Evolutionary conservation across 1,140 invertebrate species (phyloP).

Genomic region (Drosophila mauritiana): DNA sequence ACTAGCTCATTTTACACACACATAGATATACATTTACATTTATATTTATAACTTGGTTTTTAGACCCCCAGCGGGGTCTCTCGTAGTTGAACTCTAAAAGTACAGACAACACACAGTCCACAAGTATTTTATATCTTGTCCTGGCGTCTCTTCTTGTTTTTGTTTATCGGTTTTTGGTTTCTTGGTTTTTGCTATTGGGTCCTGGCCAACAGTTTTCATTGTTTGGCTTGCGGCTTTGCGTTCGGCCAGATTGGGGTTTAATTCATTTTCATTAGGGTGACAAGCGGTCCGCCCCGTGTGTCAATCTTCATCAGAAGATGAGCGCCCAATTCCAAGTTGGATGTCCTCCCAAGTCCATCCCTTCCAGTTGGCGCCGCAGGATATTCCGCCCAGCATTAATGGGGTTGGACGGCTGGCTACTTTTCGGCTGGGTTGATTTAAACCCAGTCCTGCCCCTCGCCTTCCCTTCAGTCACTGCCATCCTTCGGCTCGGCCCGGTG

Average conservation of each 20-base stretch:
- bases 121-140: conserved; percentile 27
- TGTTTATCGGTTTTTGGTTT: conserved; percentile 3
- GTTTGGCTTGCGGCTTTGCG: conserved; percentile 44
- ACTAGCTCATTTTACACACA: conserved; percentile 59
- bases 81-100: conserved; percentile 71
- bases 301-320: conserved; percentile 48
- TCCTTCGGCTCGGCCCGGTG: not conserved
- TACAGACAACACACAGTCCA: conserved; percentile 53
- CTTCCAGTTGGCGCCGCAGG: conserved; percentile 53
- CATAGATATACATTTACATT: conserved; percentile 45
- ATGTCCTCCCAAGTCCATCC: conserved; percentile 39
- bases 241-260: conserved; percentile 56
- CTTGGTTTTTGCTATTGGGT: conserved; percentile 16
- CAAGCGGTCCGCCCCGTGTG: conserved; percentile 42
- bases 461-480: conserved; percentile 31
- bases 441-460: conserved; percentile 8
- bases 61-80: conserved; percentile 60
- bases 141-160: conserved; percentile 9
- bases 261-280: conserved; percentile 75
- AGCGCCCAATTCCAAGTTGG: conserved; percentile 21
- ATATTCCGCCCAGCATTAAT: conserved; percentile 21
- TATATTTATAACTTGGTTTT: conserved; percentile 44
- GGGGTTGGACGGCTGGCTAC: conserved; percentile 12
- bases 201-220: conserved; percentile 42
- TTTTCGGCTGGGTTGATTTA: conserved; percentile 15